Base-by-base conservation (phyloP, 2,797 vertebrate genomes). In the Dicrostonyx torquatus region DNA sequence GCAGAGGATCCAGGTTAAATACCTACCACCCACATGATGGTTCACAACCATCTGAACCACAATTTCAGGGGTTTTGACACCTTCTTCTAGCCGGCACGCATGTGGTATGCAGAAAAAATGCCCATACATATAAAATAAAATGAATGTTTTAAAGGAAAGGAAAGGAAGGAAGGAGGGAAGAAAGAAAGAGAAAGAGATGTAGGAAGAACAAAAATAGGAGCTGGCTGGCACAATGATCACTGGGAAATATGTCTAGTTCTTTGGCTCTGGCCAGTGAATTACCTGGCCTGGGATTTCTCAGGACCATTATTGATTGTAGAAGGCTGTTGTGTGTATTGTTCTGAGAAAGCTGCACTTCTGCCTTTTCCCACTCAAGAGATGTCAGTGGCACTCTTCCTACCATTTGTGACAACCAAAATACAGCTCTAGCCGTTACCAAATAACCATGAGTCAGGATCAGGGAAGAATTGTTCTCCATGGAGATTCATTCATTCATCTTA, bases 271-370 rank as follows among this genome's bases (percentile, higher is more conserved):
- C 10, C 37, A 26, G 22, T 82, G 17, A 24, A 48, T 79, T 76
- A 20, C 89, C 53, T 76, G 84, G 17, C 31, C 77, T 77, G 10
- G 45, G 34, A 70, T 78, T 94, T 87, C 60, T 96, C 76, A 26
- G 45, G 37, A 43, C 15, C 60, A 26, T 48, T 29, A 22, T 6
- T 86, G 50, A 40, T 22, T 58, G 31, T 88, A 17, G 48, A 62
- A 64, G 13, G 31, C 70, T 55, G 6, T 43, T 15, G 6, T 34
- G 5, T 80, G 14, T 24, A 55, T 29, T 70, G 10, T 45, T 37
- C 50, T 9, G 66, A 20, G 1, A 53, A 82, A 92, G n/a, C 45
- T 55, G 75, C 12, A 58, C 58, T 34, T 31, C 40, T 80, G 48
- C 48, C 58, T 73, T 55, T 79, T 31, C 45, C 37, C 43, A 62